These are phyloP conservation scores for Hiodon alosoides DNA, from an alignment of 2,113 vertebrate species.

Conservation along the genomic window DNA sequence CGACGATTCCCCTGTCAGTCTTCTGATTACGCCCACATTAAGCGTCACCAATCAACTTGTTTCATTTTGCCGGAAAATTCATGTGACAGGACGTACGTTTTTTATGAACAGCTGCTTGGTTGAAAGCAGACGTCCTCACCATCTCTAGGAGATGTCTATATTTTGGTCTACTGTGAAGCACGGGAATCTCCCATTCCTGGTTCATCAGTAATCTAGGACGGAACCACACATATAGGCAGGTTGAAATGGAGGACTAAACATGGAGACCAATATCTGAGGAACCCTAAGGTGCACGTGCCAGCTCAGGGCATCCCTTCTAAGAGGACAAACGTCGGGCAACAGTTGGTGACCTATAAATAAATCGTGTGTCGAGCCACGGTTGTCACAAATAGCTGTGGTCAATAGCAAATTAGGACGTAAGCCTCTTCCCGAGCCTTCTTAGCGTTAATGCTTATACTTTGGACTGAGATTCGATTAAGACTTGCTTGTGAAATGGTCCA, in stretches of 20 bases:
- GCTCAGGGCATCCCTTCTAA: not conserved
- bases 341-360: constrained; percentile 27
- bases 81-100: no score
- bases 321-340: constrained; percentile 1
- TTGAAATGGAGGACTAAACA: not conserved
- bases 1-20: no score
- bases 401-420: constrained; percentile 31
- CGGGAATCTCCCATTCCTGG: no score
- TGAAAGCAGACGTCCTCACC: no score
- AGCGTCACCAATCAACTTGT: no score
- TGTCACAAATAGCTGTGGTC: constrained; percentile 25
- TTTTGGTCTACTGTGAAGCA: no score
- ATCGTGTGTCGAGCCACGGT: constrained; percentile 1
- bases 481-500: constrained; percentile 11
- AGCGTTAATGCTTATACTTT: constrained; percentile 22
- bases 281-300: not conserved
- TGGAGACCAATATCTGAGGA: not conserved
- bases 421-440: constrained; percentile 19
- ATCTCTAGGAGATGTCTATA: no score
- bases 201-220: no score
- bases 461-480: constrained; percentile 5
- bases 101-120: no score
- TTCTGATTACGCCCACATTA: no score
- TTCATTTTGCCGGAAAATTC: no score
- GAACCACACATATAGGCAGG: no score